Conservation (phyloP, 2,113 vertebrate genomes). For the Mustelus asterias region DNA sequence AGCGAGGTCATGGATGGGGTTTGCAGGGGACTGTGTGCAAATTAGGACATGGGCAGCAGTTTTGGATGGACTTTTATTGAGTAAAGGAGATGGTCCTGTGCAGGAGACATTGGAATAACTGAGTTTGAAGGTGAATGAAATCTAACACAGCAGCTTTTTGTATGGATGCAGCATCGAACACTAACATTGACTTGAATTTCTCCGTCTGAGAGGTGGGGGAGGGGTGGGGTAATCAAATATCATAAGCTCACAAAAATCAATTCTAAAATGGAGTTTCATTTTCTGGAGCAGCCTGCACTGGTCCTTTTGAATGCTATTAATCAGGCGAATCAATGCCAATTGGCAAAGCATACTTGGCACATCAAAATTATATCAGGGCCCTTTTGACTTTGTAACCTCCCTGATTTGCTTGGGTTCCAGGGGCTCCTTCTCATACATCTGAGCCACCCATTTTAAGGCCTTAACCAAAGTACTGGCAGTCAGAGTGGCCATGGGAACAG, state of each 20-base stretch:
- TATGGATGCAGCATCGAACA: neutral
- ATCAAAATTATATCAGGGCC: neutral
- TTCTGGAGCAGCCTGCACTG: neutral
- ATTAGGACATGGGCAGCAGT: neutral
- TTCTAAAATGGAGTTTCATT: neutral
- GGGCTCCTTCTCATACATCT: neutral
- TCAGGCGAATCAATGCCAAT: neutral
- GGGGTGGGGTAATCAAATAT: neutral
- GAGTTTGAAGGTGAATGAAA: neutral
- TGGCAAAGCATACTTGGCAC: neutral
- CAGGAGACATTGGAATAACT: neutral
- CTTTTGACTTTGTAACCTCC: neutral
- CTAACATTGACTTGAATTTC: neutral
- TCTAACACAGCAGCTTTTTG: neutral
- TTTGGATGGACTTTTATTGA: neutral
- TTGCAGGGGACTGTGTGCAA: neutral
- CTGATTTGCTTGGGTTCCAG: neutral
- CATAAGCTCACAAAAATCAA: neutral
- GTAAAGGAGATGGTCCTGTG: neutral
- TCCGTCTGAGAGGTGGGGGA: neutral
- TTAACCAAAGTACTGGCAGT: neutral
- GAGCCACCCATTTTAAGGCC: neutral
- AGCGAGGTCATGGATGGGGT: neutral
- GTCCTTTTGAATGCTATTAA: neutral
- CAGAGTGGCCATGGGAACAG: neutral